phyloP scores from a whole-genome alignment of 2,888 invertebrate species.

The Dione vanillae region DNA sequence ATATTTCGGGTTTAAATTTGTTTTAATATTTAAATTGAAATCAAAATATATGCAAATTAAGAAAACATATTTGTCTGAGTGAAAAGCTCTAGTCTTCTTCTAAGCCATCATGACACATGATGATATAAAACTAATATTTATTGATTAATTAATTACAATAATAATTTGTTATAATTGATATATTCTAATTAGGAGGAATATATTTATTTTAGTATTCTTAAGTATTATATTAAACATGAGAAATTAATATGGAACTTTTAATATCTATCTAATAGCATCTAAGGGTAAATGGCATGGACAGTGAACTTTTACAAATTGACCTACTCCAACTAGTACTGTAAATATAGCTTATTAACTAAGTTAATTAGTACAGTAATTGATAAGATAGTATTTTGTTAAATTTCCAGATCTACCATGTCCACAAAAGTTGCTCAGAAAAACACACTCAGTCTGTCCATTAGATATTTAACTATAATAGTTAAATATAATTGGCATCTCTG shows the following conservation, averaged over 20 bases:
- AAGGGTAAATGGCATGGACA: slow-evolving; percentile 21
- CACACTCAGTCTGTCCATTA: background rate
- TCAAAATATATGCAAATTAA: too few species aligned
- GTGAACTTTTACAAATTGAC: slow-evolving; percentile 18
- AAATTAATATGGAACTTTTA: slow-evolving; percentile 15
- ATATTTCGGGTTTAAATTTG: background rate
- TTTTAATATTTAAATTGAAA: background rate
- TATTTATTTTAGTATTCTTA: slow-evolving; percentile 10
- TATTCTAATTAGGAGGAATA: slow-evolving; percentile 4
- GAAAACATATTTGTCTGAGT: background rate
- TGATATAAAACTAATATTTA: background rate
- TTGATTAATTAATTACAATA: slow-evolving; percentile 6
- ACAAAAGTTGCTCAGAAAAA: slow-evolving; percentile 24
- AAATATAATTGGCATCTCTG: background rate
- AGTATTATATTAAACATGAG: slow-evolving; percentile 13
- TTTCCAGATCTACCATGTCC: slow-evolving; percentile 13
- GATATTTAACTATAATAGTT: background rate
- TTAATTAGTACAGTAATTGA: slow-evolving; percentile 1
- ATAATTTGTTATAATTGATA: background rate
- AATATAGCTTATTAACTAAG: background rate
- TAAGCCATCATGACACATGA: background rate
- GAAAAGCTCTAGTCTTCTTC: background rate
- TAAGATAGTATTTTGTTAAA: background rate
- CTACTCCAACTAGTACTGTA: background rate
- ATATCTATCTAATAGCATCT: slow-evolving; percentile 18